Evolutionary conservation across 2,113 vertebrate genomes (phyloP), one percentile per base, ranked within the genome.

Genomic region (Andinoacara biseriatus): DNA sequence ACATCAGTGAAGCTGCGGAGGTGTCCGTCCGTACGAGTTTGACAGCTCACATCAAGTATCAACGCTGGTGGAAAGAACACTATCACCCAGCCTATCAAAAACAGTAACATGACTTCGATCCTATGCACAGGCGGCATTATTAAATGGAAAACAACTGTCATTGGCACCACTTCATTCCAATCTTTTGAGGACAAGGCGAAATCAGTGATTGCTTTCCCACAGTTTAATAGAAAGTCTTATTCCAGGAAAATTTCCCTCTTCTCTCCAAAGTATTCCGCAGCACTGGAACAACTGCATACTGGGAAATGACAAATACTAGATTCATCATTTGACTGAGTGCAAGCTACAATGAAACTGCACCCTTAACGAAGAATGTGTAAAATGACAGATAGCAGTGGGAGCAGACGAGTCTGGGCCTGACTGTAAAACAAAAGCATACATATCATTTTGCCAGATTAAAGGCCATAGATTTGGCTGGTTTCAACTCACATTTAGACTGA

Each of bases 31-130:
- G 26, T 74, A 31, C 13, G 85, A 67, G 35, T 87, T 1, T 84
- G 93, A 89, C 93, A 87, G 83, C 85, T 83, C 56, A 31, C 59
- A 62, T 85, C 60, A 69, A 85, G 78, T 61, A 78, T 35, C 85
- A 59, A 22, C 52, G 33, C 59, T 2, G 58, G 74, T 67, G 60
- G 85, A 85, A 77, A 77, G 74, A 87, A 90, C 86, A 72, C 43
- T 10, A 69, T 69, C 69, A 76, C 56, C 79, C 58, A 65, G 72
- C 46, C 58, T 52, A 78, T 74, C 69, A 61, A 59, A 26, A 80
- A 20, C 58, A 72, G 43, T 2, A 82, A 43, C 56, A 40, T 0
- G 38, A 84, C 35, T 69, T 43, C 62, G 58, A 67, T 78, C 56
- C 15, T 33, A 5, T 4, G 5, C 26, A 18, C 67, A 24, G 75